Base-by-base conservation (phyloP, 2,113 vertebrate genomes). In the Clarias macrocephalus region DNA sequence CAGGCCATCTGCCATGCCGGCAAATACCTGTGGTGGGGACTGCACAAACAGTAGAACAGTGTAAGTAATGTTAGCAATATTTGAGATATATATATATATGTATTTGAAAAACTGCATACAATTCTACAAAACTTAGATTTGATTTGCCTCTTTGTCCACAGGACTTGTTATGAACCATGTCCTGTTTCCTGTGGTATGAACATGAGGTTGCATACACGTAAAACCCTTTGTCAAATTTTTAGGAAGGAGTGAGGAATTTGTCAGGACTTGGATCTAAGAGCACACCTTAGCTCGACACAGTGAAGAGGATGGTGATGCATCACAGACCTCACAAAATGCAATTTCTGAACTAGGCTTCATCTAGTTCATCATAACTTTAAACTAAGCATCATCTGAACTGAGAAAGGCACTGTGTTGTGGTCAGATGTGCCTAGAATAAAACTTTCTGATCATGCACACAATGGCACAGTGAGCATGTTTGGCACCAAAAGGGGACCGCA, bases 1-100 rank as follows among this genome's bases (percentile, higher is more conserved):
- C 0, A 99, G 94, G 16, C 98, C 98, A 0, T 99, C 98, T 0
- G 96, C 96, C 94, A 98, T 95, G 65, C 98, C 98, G 0, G 96
- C 97, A 92, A 99, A 96, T 88, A 99, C 96, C 85, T 95, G 16
- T 0, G 95, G 94, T 0, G 95, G 95, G 63, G 93, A 95, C 98
- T 99, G 91, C 1, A 73, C 83, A 70, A 70, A 5, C 84, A 56
- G 11, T 70, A 33, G 0, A 62, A 81, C 79, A 25, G 57, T 81
- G 7, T 8, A 48, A 48, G 48, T 81, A 37, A 52, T 52, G 73
- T 76, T 52, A 75, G 12, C 48, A 25, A 79, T 25, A 28, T 56
- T 79, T 76, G 54, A 37, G 33, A 37, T 1, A 37, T 37, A 37
- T 37, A 33, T 33, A 37, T 37, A 37, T 37, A 37, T 37, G 3